These are phyloP conservation scores for Hoplias malabaricus DNA, from an alignment of 2,113 vertebrate genomes.

Conservation along the genomic window DNA sequence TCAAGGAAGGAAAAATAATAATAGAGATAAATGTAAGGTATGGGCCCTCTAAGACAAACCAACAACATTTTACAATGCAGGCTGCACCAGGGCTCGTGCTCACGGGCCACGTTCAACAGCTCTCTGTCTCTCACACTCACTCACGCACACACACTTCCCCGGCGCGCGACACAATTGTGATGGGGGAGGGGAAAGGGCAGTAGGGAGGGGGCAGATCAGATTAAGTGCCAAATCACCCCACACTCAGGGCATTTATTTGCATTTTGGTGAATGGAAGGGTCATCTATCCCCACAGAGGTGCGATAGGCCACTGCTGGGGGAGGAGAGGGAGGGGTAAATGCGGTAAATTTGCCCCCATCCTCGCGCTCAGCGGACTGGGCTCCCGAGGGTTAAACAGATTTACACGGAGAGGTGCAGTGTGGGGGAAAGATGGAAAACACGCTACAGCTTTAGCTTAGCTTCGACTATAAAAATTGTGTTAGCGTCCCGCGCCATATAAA, in stretches of 20 bases:
- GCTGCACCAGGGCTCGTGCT: conserved; percentile 8
- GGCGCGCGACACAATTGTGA: conserved; percentile 28
- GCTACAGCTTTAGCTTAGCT: background rate
- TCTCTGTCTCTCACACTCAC: conserved; percentile 22
- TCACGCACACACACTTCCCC: conserved; percentile 1
- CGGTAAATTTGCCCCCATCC: background rate
- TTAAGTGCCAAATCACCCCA: conserved; percentile 38
- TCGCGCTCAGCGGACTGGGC: too few relatives aligned
- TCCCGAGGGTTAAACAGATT: background rate
- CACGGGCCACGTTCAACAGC: conserved; percentile 5
- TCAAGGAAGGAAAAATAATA: too few relatives aligned
- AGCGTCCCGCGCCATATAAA: too few relatives aligned
- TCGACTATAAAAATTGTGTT: background rate
- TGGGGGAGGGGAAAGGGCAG: background rate
- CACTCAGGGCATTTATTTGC: conserved; percentile 41
- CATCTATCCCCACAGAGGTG: conserved; percentile 3
- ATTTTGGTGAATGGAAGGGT: conserved; percentile 38
- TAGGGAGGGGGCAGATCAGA: conserved; percentile 28
- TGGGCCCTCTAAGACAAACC: too few relatives aligned
- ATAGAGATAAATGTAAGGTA: too few relatives aligned
- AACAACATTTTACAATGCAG: background rate
- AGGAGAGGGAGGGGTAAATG: background rate
- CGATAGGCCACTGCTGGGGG: background rate
- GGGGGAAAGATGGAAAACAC: too few relatives aligned
- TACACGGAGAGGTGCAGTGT: too few relatives aligned